Conservation (phyloP, 2,888 invertebrate species). For the Caenorhabditis sinica region DNA sequence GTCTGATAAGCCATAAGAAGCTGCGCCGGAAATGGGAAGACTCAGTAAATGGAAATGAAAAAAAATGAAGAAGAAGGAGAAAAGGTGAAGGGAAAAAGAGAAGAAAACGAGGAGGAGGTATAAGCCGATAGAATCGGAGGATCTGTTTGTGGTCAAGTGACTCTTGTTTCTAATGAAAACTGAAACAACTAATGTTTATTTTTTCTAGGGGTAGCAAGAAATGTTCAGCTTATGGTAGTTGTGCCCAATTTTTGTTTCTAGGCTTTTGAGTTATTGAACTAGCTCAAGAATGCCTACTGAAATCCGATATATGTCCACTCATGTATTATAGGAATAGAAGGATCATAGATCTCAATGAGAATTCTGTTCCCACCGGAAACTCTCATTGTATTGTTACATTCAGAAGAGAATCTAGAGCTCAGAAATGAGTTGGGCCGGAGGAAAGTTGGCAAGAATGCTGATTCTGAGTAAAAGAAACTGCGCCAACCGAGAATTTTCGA, state of each 20-base stretch:
- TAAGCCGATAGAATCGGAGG: conserved; percentile 25
- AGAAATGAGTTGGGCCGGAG: conserved; percentile 12
- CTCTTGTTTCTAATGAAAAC: no score
- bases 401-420: not conserved
- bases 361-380: not conserved
- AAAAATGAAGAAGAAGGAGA: conserved; percentile 22
- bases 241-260: no score
- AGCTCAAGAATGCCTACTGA: no score
- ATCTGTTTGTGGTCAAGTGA: conserved; percentile 19
- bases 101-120: conserved; percentile 10
- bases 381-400: not conserved
- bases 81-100: not conserved
- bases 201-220: no score
- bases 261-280: no score
- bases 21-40: conserved; percentile 6
- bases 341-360: not conserved
- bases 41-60: conserved; percentile 7
- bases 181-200: no score
- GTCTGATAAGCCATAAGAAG: not conserved
- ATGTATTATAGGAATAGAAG: not conserved
- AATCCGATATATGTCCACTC: not conserved
- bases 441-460: conserved; percentile 21
- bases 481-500: conserved; percentile 26
- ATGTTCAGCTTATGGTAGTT: no score
- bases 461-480: conserved; percentile 28